Evolutionary conservation across 2,113 vertebrate species (phyloP).

Genomic region (Chunga burmeisteri): DNA sequence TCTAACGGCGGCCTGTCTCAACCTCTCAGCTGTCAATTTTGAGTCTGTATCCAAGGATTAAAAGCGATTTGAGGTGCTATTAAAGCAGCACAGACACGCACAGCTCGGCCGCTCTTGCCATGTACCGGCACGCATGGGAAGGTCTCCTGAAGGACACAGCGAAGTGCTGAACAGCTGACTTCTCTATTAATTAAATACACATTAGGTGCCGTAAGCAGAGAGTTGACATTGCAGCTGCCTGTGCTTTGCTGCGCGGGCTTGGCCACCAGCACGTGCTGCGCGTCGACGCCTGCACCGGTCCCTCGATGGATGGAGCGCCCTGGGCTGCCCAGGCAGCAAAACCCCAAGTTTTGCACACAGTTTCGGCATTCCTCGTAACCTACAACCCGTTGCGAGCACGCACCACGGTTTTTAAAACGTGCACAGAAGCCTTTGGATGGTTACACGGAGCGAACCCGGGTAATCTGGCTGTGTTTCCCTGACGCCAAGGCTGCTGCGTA

Average conservation of each 20-base stretch:
- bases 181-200: not conserved
- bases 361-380: not conserved
- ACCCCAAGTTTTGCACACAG: fast-evolving
- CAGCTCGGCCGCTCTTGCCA: not conserved
- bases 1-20: not conserved
- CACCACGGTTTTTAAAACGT: fast-evolving
- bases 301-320: fast-evolving
- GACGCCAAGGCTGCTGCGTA: not conserved
- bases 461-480: not conserved
- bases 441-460: not conserved
- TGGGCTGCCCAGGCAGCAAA: not conserved
- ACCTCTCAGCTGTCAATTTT: not conserved
- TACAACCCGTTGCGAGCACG: fast-evolving
- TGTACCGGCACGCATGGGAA: fast-evolving
- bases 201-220: not conserved
- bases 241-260: not conserved
- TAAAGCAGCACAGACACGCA: not conserved
- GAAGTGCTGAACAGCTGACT: not conserved
- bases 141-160: not conserved
- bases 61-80: not conserved
- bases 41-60: not conserved
- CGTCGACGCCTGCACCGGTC: fast-evolving
- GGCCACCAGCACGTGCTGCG: not conserved
- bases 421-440: not conserved
- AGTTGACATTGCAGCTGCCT: not conserved